Evolutionary conservation across 2,888 invertebrate species (phyloP), one percentile per base, ranked within the genome.

Genomic region (Pseudeuparius sepicola): DNA sequence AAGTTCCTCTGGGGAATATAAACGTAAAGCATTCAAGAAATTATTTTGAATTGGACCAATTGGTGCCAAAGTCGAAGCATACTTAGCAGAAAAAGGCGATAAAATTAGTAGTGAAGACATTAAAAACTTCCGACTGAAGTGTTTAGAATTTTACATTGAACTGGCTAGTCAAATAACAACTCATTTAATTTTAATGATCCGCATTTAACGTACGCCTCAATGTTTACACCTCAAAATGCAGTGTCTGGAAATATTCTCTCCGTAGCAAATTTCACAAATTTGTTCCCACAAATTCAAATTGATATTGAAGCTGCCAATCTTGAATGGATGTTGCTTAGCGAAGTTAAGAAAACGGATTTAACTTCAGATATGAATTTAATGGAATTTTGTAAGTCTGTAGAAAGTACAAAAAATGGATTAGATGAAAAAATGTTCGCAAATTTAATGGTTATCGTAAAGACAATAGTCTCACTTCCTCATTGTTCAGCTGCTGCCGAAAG

Each of bases 401-500:
- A 16, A 15, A 11, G 15, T 14, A 36, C 25, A 11, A 36, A 36
- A 36, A 24, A 36, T 27, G 13, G 6, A 4, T 27, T 37, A 28
- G 28, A 37, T 24, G 13, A 37, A 18, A 7, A 3, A 16, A 36
- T 34, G 34, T 37, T 37, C 15, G 27, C 34, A 9, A 37, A 36
- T 35, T 34, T 36, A 34, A 14, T 11, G 10, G 11, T 18, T 24
- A 11, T 36, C 4, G 26, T 35, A 14, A 12, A 24, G 14, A 14
- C 6, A 14, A 16, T 36, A 9, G 14, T 36, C 10, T 12, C 34
- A 16, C 17, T 36, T 16, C 36, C 36, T 9, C 36, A 36, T 14
- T 37, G 33, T 16, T 37, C 37, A 10, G 37, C 37, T 9, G n/a
- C 33, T 15, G 37, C 37, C 17, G 37, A 37, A 35, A 13, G 37